Base-by-base conservation (phyloP, 2,113 vertebrate genomes). In the Proterorhinus semilunaris region DNA sequence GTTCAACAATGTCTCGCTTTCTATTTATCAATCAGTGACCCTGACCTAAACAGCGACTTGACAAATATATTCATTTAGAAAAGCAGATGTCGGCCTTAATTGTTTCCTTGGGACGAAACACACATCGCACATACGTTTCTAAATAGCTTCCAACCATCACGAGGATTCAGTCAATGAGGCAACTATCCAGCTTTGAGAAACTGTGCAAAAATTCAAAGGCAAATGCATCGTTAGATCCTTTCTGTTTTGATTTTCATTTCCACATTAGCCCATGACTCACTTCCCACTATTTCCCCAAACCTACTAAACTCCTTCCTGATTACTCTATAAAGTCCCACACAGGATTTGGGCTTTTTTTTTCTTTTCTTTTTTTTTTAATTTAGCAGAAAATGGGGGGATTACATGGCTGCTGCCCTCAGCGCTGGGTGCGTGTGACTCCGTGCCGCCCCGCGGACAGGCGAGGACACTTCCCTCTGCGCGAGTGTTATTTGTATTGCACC, bases 401-500 rank as follows among this genome's bases (percentile, higher is more conserved):
- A 61, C 15, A 61, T 44, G 13, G 7, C 42, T 45, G 36, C 9
- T 61, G 58, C 8, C 58, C 58, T 61, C 58, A 45, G 43, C 42
- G 4, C 42, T 44, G 43, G 43, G 58, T 61, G 45, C 42, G 44
- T 61, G 58, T 45, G 58, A 61, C 58, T 13, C 5, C 9, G 58
- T n/a, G 5, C 58, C 58, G 15, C 58, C 11, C 2, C 55, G 13
- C 7, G 15, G 27, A 58, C 11, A 10, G 42, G 27, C 55, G 6
- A 58, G 21, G 12, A 58, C 55, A 58, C 55, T 42, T 58, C 12
- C 27, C 55, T 13, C 55, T 44, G 12, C n/a, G 58, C 13, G 42
- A 61, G 58, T 63, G 17, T 63, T 63, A 48, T 63, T 63, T 63
- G 62, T 68, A 51, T 17, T 65, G 44, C 21, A 75, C 11, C 65